Conservation (phyloP, 2,888 invertebrate genomes). For the Philopedon plagiatum region DNA sequence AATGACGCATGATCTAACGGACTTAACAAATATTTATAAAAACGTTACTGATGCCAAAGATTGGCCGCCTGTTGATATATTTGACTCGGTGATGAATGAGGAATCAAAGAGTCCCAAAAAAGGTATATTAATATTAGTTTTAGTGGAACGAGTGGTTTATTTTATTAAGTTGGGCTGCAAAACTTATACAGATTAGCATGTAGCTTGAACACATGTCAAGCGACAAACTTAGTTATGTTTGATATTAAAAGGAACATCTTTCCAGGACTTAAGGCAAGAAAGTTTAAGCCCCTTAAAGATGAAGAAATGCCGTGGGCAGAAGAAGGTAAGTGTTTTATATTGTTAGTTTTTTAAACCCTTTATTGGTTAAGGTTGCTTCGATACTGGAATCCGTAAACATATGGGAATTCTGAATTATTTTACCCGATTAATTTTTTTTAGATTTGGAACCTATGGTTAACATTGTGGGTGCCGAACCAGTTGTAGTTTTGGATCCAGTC, state of each 20-base stretch:
- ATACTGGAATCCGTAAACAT: too few relatives aligned
- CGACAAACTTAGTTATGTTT: too few relatives aligned
- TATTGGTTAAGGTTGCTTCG: too few relatives aligned
- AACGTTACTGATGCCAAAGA: constrained; percentile 54
- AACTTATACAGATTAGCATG: too few relatives aligned
- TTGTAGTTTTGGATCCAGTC: constrained; percentile 54
- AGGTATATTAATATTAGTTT: too few relatives aligned
- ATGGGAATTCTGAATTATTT: neutral
- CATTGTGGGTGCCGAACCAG: constrained; percentile 59
- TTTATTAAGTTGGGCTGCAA: too few relatives aligned
- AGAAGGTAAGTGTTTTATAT: too few relatives aligned
- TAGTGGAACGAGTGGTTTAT: neutral
- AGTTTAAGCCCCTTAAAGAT: constrained; percentile 54
- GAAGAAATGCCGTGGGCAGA: constrained; percentile 62
- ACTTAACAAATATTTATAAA: constrained; percentile 52
- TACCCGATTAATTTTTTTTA: too few relatives aligned
- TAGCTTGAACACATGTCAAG: too few relatives aligned
- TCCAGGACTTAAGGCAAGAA: constrained; percentile 42
- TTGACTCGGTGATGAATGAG: constrained; percentile 52
- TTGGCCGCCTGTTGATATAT: constrained; percentile 57
- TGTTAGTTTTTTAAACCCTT: too few relatives aligned
- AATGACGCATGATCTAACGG: constrained; percentile 57
- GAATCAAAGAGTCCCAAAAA: constrained; percentile 51
- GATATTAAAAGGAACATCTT: neutral
- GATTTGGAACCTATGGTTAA: constrained; percentile 59